Evolutionary conservation across 2,113 vertebrate species (phyloP).

Genomic region (Manacus vitellinus): DNA sequence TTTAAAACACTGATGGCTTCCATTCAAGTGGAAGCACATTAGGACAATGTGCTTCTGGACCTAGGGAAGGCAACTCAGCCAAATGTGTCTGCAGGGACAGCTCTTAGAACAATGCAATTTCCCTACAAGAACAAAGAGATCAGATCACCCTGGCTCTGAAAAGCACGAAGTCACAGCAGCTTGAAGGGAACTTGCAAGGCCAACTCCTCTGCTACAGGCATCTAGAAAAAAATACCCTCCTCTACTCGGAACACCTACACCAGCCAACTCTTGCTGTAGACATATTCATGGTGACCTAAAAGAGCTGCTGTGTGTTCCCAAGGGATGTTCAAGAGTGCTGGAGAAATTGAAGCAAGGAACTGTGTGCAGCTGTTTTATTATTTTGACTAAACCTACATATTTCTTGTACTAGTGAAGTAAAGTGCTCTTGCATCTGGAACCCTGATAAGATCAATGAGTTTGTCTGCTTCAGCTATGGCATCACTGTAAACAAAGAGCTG

Average conservation of each 20-base stretch:
- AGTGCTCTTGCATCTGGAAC: background rate
- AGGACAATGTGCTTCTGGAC: conserved; percentile 4
- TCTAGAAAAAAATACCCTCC: background rate
- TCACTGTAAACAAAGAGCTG: background rate
- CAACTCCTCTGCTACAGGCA: background rate
- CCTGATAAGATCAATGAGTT: background rate
- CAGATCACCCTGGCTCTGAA: background rate
- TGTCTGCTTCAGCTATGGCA: background rate
- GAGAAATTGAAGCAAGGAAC: background rate
- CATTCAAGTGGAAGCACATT: conserved; percentile 22
- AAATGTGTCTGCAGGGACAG: conserved; percentile 43
- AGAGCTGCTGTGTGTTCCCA: background rate
- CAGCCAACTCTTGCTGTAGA: background rate
- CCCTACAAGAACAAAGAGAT: conserved; percentile 40
- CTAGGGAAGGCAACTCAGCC: conserved; percentile 31
- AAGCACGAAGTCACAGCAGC: conserved; percentile 7
- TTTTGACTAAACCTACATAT: background rate
- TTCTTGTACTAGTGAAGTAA: background rate
- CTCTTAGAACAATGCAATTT: conserved; percentile 46
- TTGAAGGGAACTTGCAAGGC: background rate
- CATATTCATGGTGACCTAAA: background rate
- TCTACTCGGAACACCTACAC: background rate
- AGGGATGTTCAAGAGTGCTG: background rate
- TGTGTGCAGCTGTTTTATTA: background rate
- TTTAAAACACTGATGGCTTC: conserved; percentile 9